Percentiles rank a stretch among this genome's conserved stretches.
These are phyloP conservation scores for Tetragnatha versicolor DNA, from an alignment of 1,140 invertebrate species.

Conservation along the genomic window DNA sequence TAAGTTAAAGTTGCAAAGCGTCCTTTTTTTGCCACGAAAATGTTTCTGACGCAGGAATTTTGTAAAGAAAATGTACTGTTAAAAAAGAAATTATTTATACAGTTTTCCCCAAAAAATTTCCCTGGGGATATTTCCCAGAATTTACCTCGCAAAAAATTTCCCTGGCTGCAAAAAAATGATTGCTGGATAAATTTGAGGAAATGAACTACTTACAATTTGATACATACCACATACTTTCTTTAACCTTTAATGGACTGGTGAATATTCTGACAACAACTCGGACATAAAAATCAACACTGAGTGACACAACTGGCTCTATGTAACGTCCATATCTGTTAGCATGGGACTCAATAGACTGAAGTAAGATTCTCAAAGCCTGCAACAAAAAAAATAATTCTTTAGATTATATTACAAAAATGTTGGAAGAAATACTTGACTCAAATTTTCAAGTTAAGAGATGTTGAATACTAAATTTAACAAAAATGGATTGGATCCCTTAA, in stretches of 20 bases:
- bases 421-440: too few relatives aligned
- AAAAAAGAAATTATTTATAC: conserved; percentile 1
- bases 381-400: conserved; percentile 53
- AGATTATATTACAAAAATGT: too few relatives aligned
- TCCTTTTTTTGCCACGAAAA: too few relatives aligned
- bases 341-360: conserved; percentile 88
- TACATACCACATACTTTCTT: conserved; percentile 64
- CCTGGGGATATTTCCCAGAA: background rate
- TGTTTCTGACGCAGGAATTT: too few relatives aligned
- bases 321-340: conserved; percentile 93
- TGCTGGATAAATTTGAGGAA: too few relatives aligned
- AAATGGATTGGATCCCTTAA: too few relatives aligned
- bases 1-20: too few relatives aligned
- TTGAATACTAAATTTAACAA: too few relatives aligned
- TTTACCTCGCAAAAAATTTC: background rate
- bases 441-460: too few relatives aligned
- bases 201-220: too few relatives aligned
- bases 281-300: conserved; percentile 98
- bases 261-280: conserved; percentile 89
- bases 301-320: conserved; percentile 86
- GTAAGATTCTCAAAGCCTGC: conserved; percentile 87
- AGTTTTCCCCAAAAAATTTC: background rate
- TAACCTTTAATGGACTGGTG: conserved; percentile 81
- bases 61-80: too few relatives aligned
- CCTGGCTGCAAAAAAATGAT: too few relatives aligned